Conservation (phyloP, 1,140 invertebrate species). For the Uloborus diversus region DNA sequence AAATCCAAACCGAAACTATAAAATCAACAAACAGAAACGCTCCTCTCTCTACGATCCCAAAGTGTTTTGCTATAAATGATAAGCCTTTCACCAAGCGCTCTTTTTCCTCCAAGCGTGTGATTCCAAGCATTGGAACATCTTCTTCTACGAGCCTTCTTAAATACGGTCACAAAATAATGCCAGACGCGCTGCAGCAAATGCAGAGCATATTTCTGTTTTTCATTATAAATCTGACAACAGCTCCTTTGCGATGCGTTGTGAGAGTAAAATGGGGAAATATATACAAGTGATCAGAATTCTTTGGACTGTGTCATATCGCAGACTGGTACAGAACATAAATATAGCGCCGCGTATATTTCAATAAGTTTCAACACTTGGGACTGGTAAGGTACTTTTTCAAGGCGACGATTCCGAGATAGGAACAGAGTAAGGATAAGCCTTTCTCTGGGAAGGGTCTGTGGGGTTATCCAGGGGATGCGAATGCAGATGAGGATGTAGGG, state of each 20-base stretch:
- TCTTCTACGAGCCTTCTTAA: slow-evolving; percentile 14
- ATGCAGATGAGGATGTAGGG: not conserved
- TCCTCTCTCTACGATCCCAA: not conserved
- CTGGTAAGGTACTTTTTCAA: not conserved
- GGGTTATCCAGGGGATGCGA: slow-evolving; percentile 2
- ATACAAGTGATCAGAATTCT: slow-evolving; percentile 41
- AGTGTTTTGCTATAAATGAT: not conserved
- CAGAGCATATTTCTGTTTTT: not conserved
- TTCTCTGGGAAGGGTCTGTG: not conserved
- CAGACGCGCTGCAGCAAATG: not conserved
- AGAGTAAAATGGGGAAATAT: slow-evolving; percentile 4
- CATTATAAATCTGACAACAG: slow-evolving; percentile 13
- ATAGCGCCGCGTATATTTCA: not conserved
- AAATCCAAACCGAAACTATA: no score
- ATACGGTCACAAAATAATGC: slow-evolving; percentile 37
- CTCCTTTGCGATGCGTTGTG: slow-evolving; percentile 3
- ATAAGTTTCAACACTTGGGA: not conserved
- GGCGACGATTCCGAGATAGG: slow-evolving; percentile 17
- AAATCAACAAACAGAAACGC: not conserved
- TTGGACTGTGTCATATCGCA: slow-evolving; percentile 29
- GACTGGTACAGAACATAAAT: slow-evolving; percentile 8
- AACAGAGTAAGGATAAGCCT: slow-evolving; percentile 29
- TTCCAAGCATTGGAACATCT: not conserved
- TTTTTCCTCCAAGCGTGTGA: not conserved
- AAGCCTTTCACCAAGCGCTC: not conserved